phyloP scores from a whole-genome alignment of 1,140 invertebrate species.

The Lordiphosa mommai region DNA sequence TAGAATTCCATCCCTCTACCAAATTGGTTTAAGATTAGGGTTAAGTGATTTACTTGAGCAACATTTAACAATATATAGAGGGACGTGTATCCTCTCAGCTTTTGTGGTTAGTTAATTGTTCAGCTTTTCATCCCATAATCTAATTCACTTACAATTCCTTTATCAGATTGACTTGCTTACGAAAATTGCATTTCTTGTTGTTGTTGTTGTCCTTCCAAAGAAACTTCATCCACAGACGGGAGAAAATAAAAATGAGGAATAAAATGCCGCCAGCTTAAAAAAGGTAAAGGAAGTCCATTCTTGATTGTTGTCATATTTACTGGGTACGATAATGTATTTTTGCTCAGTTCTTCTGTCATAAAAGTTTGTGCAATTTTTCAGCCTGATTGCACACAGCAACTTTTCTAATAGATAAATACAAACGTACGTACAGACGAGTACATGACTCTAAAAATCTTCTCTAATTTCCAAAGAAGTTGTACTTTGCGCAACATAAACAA shows the following conservation, averaged over 20 bases:
- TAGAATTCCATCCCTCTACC: background rate
- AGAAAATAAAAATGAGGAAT: constrained; percentile 10
- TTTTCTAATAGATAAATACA: constrained; percentile 17
- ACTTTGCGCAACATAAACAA: background rate
- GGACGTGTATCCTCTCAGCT: background rate
- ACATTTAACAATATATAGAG: constrained; percentile 37
- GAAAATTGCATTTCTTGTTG: constrained; percentile 55
- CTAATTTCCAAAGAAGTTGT: background rate
- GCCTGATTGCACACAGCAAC: constrained; percentile 41
- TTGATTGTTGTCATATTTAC: constrained; percentile 59
- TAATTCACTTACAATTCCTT: constrained; percentile 45
- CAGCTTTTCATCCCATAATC: constrained; percentile 19
- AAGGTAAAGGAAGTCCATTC: constrained; percentile 5
- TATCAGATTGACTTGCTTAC: constrained; percentile 57
- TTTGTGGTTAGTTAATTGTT: constrained; percentile 2
- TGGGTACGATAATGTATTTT: constrained; percentile 18
- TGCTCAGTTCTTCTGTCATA: background rate
- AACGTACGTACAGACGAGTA: background rate
- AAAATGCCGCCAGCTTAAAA: constrained; percentile 36
- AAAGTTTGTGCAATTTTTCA: constrained; percentile 29
- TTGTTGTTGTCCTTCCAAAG: background rate
- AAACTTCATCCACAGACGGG: constrained; percentile 53
- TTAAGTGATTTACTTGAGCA: constrained; percentile 44
- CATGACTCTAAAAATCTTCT: background rate
- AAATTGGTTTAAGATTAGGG: constrained; percentile 34